Evolutionary conservation across 1,140 invertebrate species (phyloP), one percentile per base, ranked within the genome.

Genomic region (Heliconius himera): DNA sequence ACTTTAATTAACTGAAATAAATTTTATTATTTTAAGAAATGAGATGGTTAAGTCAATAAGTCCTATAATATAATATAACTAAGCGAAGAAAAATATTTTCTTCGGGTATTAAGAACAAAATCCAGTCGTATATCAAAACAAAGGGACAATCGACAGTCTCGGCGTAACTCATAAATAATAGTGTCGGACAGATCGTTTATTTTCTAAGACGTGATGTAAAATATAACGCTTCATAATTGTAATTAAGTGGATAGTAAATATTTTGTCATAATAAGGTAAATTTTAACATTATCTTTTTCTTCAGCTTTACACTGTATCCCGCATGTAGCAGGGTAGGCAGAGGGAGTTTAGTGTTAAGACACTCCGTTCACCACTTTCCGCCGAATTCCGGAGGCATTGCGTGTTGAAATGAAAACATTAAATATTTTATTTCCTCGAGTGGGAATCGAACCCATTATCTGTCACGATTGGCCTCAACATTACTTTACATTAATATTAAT

Each of bases 51-150:
- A 29, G 60, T 66, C 11, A 26, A n/a, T 56, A 3, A n/a, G 1
- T 56, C n/a, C 2, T 56, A 56, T 56, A 22, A 22, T 9, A 60
- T n/a, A 60, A 60, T n/a, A 60, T 13, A 60, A 4, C 2, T 60
- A 60, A n/a, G 22, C n/a, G 16, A 29, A 29, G 22, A 66, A 66
- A 66, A 66, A 66, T 66, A 66, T 66, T 66, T 66, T 66, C 56
- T 9, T 26, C 56, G 56, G 56, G 9, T 8, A 60, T 60, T 22
- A 60, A 60, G 56, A 60, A n/a, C 20, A n/a, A 22, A 6, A 60
- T 60, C 56, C n/a, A 22, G 22, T 22, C 60, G 60, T 66, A 66
- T 29, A 66, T 66, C 60, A 66, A 66, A 29, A 16, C 20, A 29
- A 66, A 66, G 11, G 9, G 26, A 66, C 60, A 26, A 66, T 29